Evolutionary conservation across 2,113 vertebrate species (phyloP).

Genomic region (Lagopus muta): DNA sequence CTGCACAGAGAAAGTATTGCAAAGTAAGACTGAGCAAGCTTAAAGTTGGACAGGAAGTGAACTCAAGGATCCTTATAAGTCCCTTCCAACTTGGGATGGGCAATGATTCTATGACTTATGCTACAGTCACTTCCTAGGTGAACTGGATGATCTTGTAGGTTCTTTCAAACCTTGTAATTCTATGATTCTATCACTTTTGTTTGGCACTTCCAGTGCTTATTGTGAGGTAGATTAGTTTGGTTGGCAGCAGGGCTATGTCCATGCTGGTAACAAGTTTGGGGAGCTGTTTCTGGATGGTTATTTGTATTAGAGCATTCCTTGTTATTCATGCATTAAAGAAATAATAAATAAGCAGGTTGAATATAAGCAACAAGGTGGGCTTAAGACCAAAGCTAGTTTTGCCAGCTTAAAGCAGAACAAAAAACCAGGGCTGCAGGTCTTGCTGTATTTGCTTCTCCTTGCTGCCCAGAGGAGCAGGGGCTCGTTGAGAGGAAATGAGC

Average conservation of each 20-base stretch:
- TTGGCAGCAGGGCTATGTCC: accelerated
- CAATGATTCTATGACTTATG: too few relatives aligned
- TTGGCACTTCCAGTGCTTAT: not conserved
- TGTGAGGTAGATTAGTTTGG: not conserved
- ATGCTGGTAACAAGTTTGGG: accelerated
- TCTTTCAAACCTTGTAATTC: too few relatives aligned
- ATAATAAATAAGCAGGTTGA: not conserved
- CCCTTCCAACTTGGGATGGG: too few relatives aligned
- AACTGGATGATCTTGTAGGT: too few relatives aligned
- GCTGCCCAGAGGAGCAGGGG: not conserved
- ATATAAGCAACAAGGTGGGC: not conserved
- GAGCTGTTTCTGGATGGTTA: accelerated
- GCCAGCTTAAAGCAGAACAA: not conserved
- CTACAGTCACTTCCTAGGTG: too few relatives aligned
- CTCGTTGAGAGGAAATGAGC: accelerated
- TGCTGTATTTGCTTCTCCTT: not conserved
- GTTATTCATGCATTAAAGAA: not conserved
- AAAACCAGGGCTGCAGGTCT: not conserved
- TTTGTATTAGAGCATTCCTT: accelerated
- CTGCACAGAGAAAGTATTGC: accelerated
- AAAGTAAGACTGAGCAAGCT: not conserved
- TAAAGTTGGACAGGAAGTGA: not conserved
- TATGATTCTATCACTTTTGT: too few relatives aligned
- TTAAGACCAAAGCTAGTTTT: not conserved
- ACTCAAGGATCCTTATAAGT: too few relatives aligned